These are phyloP conservation scores for Malurus splendens DNA, from an alignment of 2,797 vertebrate species.

Conservation along the genomic window DNA sequence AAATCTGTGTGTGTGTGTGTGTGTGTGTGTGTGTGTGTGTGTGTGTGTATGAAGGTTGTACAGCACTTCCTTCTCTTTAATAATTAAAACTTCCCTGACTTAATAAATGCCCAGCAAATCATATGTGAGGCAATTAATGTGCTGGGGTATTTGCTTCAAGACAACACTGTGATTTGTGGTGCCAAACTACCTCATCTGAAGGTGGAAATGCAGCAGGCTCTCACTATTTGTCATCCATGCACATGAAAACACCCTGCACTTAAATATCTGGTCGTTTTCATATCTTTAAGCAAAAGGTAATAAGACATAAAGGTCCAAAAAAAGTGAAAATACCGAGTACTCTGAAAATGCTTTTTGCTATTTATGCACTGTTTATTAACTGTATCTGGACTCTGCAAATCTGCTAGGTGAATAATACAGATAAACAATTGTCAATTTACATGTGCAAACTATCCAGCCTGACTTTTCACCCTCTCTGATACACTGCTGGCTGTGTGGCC, in stretches of 20 bases:
- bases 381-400: not conserved
- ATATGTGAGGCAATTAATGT: not conserved
- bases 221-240: not conserved
- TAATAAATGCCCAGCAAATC: not conserved
- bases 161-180: not conserved
- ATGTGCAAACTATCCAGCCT: not conserved
- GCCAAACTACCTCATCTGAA: not conserved
- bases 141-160: not conserved
- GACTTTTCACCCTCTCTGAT: not conserved
- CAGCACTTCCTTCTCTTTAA: not conserved
- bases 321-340: not conserved
- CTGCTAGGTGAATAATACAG: not conserved
- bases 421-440: slow-evolving; percentile 10
- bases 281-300: not conserved
- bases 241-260: not conserved
- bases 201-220: not conserved
- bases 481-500: not conserved
- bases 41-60: not conserved
- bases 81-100: not conserved
- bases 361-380: not conserved
- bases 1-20: not conserved
- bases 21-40: not conserved
- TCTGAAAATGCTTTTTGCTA: not conserved
- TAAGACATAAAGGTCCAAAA: not conserved
- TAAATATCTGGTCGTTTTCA: not conserved